Conservation (phyloP, 1,140 invertebrate genomes). For the Tetramorium alpestre region DNA sequence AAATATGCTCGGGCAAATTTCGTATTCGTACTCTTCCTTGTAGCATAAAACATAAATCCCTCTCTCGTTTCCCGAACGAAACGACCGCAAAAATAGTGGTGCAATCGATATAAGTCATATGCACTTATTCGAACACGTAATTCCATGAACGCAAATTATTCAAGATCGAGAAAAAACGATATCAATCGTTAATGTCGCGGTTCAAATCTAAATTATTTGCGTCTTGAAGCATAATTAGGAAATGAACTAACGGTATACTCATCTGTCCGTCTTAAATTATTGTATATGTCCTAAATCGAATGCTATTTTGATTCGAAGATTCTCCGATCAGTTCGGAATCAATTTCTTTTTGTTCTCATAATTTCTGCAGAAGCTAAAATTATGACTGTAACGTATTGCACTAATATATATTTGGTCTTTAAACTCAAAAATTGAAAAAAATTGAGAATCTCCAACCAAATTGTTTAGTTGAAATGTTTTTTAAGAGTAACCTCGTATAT, state of each 20-base stretch:
- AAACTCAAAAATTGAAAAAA: too few relatives aligned
- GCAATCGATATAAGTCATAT: slow-evolving; percentile 49
- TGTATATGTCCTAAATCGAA: background rate
- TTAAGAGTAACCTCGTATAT: too few relatives aligned
- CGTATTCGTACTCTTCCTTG: slow-evolving; percentile 43
- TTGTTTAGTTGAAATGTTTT: too few relatives aligned
- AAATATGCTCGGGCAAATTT: slow-evolving; percentile 44
- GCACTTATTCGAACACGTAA: slow-evolving; percentile 18
- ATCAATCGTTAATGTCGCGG: slow-evolving; percentile 4
- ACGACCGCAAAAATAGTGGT: slow-evolving; percentile 40
- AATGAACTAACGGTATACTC: background rate
- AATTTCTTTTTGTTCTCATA: background rate
- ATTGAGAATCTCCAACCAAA: too few relatives aligned
- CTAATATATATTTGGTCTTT: background rate
- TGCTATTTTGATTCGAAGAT: background rate
- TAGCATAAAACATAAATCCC: slow-evolving; percentile 48
- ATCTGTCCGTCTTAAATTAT: background rate
- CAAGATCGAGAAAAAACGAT: background rate
- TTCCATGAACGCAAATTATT: slow-evolving; percentile 4
- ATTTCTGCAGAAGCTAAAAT: background rate
- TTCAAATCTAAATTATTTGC: slow-evolving; percentile 8
- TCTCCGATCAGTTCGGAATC: background rate
- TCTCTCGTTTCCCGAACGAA: slow-evolving; percentile 7
- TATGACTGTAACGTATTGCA: background rate
- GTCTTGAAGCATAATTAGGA: background rate